A percentile compares a stretch with the other conserved stretches of the same genome.
phyloP scores from a whole-genome alignment of 2,888 invertebrate species.

The Aethes cnicana region DNA sequence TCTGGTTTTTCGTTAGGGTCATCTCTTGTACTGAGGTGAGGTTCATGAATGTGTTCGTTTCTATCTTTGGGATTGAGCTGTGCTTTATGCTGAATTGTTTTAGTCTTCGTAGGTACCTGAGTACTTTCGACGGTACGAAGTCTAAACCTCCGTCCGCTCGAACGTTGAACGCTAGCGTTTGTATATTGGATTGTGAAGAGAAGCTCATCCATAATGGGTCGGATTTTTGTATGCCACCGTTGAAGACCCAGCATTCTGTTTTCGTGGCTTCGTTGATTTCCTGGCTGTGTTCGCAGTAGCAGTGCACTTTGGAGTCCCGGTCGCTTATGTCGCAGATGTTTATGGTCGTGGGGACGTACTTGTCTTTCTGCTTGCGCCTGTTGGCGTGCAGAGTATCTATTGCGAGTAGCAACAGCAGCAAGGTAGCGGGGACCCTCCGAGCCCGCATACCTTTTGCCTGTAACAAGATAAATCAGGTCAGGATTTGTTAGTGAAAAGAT shows the following conservation, averaged over 20 bases:
- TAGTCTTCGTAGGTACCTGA: slow-evolving; percentile 85
- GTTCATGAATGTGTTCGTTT: slow-evolving; percentile 89
- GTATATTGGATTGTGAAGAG: slow-evolving; percentile 86
- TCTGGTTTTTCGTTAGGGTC: slow-evolving; percentile 86
- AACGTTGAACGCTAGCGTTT: slow-evolving; percentile 87
- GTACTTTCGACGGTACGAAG: slow-evolving; percentile 87
- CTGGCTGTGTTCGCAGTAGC: slow-evolving; percentile 85
- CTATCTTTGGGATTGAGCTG: slow-evolving; percentile 86
- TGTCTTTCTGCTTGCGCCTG: slow-evolving; percentile 72
- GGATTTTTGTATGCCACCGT: slow-evolving; percentile 84
- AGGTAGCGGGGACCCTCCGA: slow-evolving; percentile 75
- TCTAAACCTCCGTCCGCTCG: slow-evolving; percentile 86
- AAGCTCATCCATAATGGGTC: slow-evolving; percentile 89
- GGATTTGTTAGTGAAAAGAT: slow-evolving; percentile 3
- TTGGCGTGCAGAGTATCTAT: slow-evolving; percentile 74
- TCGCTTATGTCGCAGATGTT: slow-evolving; percentile 83
- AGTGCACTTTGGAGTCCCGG: slow-evolving; percentile 83
- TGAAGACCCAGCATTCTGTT: slow-evolving; percentile 90
- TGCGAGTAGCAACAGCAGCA: slow-evolving; percentile 76
- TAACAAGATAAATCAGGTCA: slow-evolving; percentile 48
- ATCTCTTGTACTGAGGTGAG: slow-evolving; percentile 86
- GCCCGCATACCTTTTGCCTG: slow-evolving; percentile 80
- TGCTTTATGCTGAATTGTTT: slow-evolving; percentile 87
- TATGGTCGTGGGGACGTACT: slow-evolving; percentile 53
- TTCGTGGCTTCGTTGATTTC: slow-evolving; percentile 83